Evolutionary conservation across 92 coral and sea anemone species (phyloP).

Genomic region (Desmophyllum pertusum): DNA sequence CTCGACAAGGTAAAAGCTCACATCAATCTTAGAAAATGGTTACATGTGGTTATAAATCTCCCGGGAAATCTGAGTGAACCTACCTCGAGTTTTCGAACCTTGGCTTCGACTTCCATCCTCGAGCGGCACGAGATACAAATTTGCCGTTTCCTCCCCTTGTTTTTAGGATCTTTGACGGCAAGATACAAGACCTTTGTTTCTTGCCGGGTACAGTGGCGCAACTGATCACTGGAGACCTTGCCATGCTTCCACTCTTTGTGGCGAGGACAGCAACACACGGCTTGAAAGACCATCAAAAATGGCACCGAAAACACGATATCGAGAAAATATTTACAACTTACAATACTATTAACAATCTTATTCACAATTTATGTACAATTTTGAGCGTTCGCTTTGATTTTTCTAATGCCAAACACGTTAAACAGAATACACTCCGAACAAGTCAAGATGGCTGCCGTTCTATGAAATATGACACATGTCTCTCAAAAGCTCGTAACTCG

Average conservation of each 20-base stretch:
- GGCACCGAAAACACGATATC: no score
- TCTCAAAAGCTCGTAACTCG: not conserved
- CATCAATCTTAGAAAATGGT: no score
- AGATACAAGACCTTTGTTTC: not conserved
- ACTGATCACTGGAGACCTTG: not conserved
- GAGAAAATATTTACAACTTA: not conserved
- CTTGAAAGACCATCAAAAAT: not conserved
- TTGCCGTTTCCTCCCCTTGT: not conserved
- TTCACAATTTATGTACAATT: slow-evolving; percentile 14
- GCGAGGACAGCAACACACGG: not conserved
- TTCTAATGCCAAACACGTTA: not conserved
- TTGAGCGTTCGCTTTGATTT: not conserved
- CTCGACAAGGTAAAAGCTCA: no score
- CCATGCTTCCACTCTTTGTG: slow-evolving; percentile 10
- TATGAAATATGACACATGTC: not conserved
- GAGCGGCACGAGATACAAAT: slow-evolving; percentile 9
- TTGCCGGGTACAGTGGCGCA: slow-evolving; percentile 6
- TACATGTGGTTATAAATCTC: no score
- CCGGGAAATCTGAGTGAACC: no score
- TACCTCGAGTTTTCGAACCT: slow-evolving; percentile 10
- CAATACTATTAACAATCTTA: slow-evolving; percentile 16
- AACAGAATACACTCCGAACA: not conserved
- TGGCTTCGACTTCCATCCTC: no score
- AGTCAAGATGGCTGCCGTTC: not conserved
- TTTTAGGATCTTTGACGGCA: not conserved